Conservation (phyloP, 2,113 vertebrate species). For the Aythya baeri region DNA sequence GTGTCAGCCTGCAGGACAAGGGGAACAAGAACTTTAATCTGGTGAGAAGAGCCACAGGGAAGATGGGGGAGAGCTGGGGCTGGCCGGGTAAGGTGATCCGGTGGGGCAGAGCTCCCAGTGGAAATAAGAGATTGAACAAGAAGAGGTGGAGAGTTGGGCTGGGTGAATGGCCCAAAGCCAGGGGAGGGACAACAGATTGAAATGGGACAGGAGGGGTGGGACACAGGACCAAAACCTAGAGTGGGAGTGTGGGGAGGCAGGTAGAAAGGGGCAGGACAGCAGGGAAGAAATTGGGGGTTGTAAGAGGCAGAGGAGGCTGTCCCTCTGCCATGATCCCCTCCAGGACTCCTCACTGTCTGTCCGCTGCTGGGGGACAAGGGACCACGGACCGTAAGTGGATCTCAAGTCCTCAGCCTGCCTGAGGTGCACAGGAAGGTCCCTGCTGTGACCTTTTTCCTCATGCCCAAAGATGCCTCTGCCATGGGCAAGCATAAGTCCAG, state of each 20-base stretch:
- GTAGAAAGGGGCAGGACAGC: not conserved
- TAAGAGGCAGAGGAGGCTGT: not conserved
- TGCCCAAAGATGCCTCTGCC: not conserved
- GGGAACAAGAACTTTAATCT: not conserved
- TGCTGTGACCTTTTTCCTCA: not conserved
- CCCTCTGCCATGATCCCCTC: not conserved
- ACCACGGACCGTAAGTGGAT: not conserved
- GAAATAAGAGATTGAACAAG: not conserved
- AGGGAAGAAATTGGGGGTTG: not conserved
- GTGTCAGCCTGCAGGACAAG: not conserved
- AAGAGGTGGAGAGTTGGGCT: not conserved
- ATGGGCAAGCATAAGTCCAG: not conserved
- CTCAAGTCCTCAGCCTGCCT: not conserved
- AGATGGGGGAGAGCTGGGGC: not conserved
- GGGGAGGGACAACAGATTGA: not conserved
- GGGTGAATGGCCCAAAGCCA: not conserved
- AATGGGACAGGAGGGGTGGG: not conserved
- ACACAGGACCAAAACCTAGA: not conserved
- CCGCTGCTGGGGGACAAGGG: not conserved
- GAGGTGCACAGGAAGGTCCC: too few species aligned
- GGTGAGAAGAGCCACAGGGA: not conserved
- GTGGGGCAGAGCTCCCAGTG: not conserved
- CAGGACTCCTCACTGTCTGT: not conserved
- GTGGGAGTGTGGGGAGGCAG: not conserved
- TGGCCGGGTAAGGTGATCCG: not conserved